Base-by-base conservation (phyloP, 2,113 vertebrate genomes). In the Gulo gulo region DNA sequence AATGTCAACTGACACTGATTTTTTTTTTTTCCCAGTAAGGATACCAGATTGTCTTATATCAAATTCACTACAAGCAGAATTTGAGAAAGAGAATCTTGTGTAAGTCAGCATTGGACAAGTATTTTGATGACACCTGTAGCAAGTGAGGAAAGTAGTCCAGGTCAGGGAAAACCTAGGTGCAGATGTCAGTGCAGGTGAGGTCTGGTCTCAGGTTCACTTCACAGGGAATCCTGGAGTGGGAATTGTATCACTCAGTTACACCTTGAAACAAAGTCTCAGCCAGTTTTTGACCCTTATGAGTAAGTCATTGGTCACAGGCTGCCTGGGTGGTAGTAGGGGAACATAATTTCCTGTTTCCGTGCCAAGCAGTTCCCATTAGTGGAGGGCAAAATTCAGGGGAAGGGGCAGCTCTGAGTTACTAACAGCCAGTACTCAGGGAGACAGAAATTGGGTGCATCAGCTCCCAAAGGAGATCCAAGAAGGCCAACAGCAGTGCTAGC, bases 151-250 rank as follows among this genome's bases (percentile, higher is more conserved):
- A 76, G 13, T 10, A 45, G 78, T 31, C 18, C 6, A 79, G 11
- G 6, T 59, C 47, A 67, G 26, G 26, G n/a, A 26, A 45, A 80
- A 69, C 13, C 4, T 34, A 83, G 42, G 47, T 0, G 10, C 0
- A 34, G 24, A 12, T 23, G 1, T 9, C 18, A 0, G 5, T 10
- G 18, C 18, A 73, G 45, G 11, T 3, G 1, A 36, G 8, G 0
- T 88, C 31, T 78, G 34, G 24, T 50, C 6, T 96, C 1, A 4
- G 15, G 13, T 39, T 65, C 23, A 15, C 29, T n/a, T 82, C 6
- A 31, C n/a, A 89, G 14, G 29, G 20, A 59, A 39, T 39, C 23
- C 12, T 59, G 12, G 9, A 9, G 4, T 57, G 6, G 18, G 2
- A 50, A 67, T 18, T 3, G 16, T 13, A 29, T 2, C 26, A 29